Evolutionary conservation across 2,113 vertebrate species (phyloP), one percentile per base, ranked within the genome.

Genomic region (Drymodes brunneopygia): DNA sequence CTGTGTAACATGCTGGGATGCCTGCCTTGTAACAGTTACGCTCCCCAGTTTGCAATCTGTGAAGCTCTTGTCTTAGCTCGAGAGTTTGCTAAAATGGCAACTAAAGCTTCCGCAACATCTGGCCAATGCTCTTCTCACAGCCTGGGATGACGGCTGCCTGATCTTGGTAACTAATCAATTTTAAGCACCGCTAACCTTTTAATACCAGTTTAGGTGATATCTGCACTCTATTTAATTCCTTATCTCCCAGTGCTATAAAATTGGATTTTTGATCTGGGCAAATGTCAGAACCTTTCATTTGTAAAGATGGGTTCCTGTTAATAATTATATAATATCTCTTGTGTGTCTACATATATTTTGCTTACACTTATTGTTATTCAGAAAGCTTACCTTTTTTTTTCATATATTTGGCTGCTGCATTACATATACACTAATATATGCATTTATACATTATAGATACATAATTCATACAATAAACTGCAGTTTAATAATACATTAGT

Each of bases 251-350:
- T 72, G 35, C 35, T 83, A 9, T 96, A 75, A 92, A 96, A 88
- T 69, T 96, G 67, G 81, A 91, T 94, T 97, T 97, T 94, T 97
- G 88, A 95, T 95, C 85, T 86, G 51, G 84, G 74, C 83, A 90
- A 97, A 88, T 94, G 74, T 96, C 89, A 96, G 82, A 92, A 67
- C 35, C 56, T 95, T 98, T 96, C 69, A 88, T 95, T 95, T 94
- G 48, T 86, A 75, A 93, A 72, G 81, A 83, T 62, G 36, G 9
- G 65, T 83, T 89, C 86, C 86, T 87, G 51, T 88, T 92, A 90
- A 75, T 94, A 86, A 88, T 67, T 92, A 12, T 36, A 33, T 69
- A 61, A n/a, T 54, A 51, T 81, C 28, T 93, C 62, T 70, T 47
- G 4, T 75, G 61, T 71, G 86, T 72, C 81, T 56, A 42, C 45